Evolutionary conservation across 2,888 invertebrate genomes (phyloP), one percentile per base, ranked within the genome.

Genomic region (Caenorhabditis sulstoni): DNA sequence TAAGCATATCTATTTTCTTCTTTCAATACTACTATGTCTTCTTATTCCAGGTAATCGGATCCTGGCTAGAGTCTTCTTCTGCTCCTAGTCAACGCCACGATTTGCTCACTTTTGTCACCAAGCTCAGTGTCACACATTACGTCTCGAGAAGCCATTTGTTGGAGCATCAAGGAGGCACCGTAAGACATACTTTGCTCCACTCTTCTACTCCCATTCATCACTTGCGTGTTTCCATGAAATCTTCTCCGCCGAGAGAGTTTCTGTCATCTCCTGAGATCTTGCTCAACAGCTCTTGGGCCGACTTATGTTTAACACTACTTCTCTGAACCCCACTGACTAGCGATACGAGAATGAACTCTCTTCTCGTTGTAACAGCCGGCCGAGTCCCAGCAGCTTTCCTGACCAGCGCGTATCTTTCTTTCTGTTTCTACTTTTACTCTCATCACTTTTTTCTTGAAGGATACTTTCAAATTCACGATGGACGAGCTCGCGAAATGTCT

Each of bases 161-260:
- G 20, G 66, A 71, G 23, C 83, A 83, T 53, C 82, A 86, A 80
- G 87, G 86, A 50, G 88, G 88, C 55, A 75, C 81, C 68, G 88
- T 88, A 49, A 74, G 84, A 81, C 58, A 5, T 77, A 44, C 35
- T 71, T 66, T 53, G 50, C 59, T 68, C 45, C 62, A 49, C 59
- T 52, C 57, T 45, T 47, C 49, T 29, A 20, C 18, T 37, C 61
- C 52, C 61, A 70, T 62, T 50, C 62, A 71, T 71, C 71, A 71
- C 47, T 64, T 41, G 50, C 18, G 23, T 55, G 70, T 49, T 78
- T 71, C 65, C 77, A 78, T 78, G 61, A 70, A 65, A 71, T 57
- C 52, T 16, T 50, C 49, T 39, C 64, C 29, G 3, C 29, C 29
- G 29, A 29, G 29, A 29, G 7, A 44, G 37, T 61, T 71, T 55